Evolutionary conservation across 2,888 invertebrate species (phyloP), one percentile per base, ranked within the genome.

Genomic region (Acleris laterana): DNA sequence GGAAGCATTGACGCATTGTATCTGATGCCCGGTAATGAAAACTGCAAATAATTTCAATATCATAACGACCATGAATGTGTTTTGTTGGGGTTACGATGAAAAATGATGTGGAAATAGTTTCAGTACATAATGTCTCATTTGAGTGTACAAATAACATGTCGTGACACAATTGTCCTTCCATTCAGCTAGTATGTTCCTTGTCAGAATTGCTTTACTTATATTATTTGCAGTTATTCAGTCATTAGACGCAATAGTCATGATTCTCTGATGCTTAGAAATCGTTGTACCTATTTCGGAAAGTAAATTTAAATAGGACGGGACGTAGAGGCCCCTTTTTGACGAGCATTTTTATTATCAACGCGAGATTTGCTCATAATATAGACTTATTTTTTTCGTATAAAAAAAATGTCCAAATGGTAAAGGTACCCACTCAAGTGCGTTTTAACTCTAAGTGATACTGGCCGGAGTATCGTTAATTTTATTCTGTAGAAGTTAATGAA

Each of bases 21-120:
- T 70, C 53, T 65, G 65, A 62, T 72, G 59, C 57, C 70, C 68
- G 85, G 71, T 89, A 90, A 92, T 83, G 51, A 46, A 59, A 71
- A 73, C 67, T 74, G 77, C 75, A 84, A 89, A 91, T 86, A 88
- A 77, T 81, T 79, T 86, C 89, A 89, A 91, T 88, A 89, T 82
- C 84, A 85, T 85, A 83, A 85, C 84, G 90, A 76, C 92, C 90
- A 80, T 92, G 92, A 87, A 81, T 84, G 72, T 81, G 77, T 77
- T 82, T 84, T 88, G 83, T 84, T 85, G 74, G 77, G 74, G 79
- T 77, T 82, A 77, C 77, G 74, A 77, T 79, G 78, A 79, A 81
- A 80, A 79, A 69, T 70, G 74, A 75, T 80, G 77, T 80, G 71
- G 77, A 79, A n/a, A 78, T 73, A 74, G 78, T 81, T 79, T 46